phyloP scores from a whole-genome alignment of 2,797 vertebrate genomes.

The Carduelis carduelis region DNA sequence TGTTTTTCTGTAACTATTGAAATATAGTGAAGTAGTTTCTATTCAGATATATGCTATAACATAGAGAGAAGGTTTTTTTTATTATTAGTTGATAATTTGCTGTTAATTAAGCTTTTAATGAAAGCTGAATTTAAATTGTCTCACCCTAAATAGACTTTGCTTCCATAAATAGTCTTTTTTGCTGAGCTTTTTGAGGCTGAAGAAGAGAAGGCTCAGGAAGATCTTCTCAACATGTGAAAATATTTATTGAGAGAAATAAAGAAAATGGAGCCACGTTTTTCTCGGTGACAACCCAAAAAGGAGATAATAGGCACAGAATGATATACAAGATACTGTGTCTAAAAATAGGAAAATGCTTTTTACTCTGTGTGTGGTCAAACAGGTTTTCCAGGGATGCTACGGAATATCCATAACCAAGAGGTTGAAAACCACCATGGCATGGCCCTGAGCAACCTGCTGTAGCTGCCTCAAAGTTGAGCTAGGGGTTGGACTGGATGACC shows the following conservation, averaged over 20 bases:
- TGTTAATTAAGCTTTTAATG: not conserved
- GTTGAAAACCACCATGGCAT: rapidly evolving
- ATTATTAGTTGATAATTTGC: not conserved
- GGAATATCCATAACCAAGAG: not conserved
- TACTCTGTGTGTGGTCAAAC: rapidly evolving
- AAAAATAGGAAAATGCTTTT: not conserved
- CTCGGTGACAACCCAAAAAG: not conserved
- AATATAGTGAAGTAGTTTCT: not conserved
- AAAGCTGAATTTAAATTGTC: not conserved
- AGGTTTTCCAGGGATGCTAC: not conserved
- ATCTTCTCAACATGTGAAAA: not conserved
- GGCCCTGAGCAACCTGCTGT: not conserved
- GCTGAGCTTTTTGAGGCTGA: not conserved
- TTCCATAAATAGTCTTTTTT: not conserved
- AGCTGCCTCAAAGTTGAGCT: not conserved
- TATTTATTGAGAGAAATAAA: not conserved
- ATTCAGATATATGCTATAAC: not conserved
- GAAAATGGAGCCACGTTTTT: not conserved
- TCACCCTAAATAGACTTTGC: not conserved
- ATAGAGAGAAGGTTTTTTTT: not conserved
- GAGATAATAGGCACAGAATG: not conserved
- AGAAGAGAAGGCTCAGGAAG: not conserved
- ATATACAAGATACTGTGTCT: not conserved
- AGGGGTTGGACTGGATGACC: not conserved
- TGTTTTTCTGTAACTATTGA: not conserved